Conservation (phyloP, 1,140 invertebrate species). For the Anastrepha obliqua region DNA sequence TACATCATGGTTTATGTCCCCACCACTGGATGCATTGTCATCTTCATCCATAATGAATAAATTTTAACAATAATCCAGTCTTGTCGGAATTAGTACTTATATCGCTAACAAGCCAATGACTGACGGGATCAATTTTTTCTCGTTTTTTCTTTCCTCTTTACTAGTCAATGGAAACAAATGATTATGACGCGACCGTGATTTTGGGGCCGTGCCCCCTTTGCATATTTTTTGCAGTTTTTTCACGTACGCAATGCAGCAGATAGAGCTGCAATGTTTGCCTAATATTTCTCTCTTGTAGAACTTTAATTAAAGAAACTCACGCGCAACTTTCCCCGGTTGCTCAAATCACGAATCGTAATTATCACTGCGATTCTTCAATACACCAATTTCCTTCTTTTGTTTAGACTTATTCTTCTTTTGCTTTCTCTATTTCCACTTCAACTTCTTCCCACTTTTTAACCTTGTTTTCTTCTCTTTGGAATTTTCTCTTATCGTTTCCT, state of each 20-base stretch:
- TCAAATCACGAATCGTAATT: neutral
- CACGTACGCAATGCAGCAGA: neutral
- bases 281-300: neutral
- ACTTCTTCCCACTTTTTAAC: conserved; percentile 5
- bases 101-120: neutral
- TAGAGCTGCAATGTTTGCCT: neutral
- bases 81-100: neutral
- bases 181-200: neutral
- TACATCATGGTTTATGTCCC: conserved; percentile 68
- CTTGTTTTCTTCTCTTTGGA: conserved; percentile 37
- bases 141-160: neutral
- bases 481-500: neutral
- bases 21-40: conserved; percentile 69
- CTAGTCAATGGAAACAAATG: neutral
- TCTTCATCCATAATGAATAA: conserved; percentile 68
- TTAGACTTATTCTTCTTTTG: conserved; percentile 32
- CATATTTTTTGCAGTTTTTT: neutral
- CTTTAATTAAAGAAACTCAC: neutral
- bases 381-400: conserved; percentile 38
- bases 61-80: neutral
- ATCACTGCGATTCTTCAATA: conserved; percentile 6
- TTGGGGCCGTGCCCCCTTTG: conserved; percentile 38
- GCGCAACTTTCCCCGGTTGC: conserved; percentile 16
- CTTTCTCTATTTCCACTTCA: neutral
- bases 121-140: neutral